Percentiles rank a stretch among this genome's conserved stretches.
Conservation (phyloP, 2,113 vertebrate genomes). For the Gavialis gangeticus region DNA sequence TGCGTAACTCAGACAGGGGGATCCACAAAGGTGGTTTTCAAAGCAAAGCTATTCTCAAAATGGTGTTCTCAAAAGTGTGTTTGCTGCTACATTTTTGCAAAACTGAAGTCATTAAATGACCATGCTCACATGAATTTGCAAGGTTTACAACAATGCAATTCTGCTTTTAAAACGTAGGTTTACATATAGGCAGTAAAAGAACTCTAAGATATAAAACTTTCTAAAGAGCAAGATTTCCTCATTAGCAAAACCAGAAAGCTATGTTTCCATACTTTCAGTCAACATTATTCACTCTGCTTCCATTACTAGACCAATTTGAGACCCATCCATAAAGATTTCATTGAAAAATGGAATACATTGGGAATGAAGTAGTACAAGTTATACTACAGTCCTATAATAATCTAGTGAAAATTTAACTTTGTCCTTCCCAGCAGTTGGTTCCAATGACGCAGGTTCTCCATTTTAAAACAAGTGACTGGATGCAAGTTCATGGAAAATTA, state of each 20-base stretch:
- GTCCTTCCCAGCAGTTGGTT: neutral
- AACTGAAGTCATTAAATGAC: neutral
- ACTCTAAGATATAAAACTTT: neutral
- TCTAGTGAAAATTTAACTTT: neutral
- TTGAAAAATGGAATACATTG: neutral
- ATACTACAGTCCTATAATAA: fast-evolving
- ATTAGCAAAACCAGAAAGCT: neutral
- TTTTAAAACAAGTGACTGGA: neutral
- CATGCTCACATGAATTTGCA: neutral
- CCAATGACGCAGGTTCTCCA: neutral
- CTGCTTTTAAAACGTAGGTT: neutral
- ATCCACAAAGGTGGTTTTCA: neutral
- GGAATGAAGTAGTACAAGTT: neutral
- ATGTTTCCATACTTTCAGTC: too few relatives aligned
- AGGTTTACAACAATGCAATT: neutral
- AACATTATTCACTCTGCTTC: neutral
- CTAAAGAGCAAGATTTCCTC: neutral
- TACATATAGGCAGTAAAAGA: neutral
- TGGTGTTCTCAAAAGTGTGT: neutral
- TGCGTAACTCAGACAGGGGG: neutral
- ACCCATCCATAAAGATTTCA: neutral
- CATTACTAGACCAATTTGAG: neutral
- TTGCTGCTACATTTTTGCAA: neutral
- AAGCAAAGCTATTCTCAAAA: neutral
- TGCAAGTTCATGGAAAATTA: neutral